Evolutionary conservation across 1,140 invertebrate genomes (phyloP).

Genomic region (Probaryconus sp.): DNA sequence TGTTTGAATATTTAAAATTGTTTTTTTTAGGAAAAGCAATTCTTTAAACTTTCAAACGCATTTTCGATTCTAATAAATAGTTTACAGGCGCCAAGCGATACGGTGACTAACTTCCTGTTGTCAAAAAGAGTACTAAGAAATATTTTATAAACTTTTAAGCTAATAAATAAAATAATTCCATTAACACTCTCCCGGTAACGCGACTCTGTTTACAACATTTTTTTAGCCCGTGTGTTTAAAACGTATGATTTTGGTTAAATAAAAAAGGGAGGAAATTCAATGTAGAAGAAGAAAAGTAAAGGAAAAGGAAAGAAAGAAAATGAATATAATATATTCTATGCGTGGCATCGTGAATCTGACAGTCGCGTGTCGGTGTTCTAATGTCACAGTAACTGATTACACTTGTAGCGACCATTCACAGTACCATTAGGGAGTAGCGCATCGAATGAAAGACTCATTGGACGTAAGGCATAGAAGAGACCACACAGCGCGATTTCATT

Average conservation of each 20-base stretch:
- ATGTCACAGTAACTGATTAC: conserved; percentile 67
- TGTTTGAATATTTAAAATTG: no score
- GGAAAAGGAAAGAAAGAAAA: conserved; percentile 35
- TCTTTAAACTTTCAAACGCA: no score
- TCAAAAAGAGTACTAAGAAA: no score
- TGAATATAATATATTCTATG: conserved; percentile 42
- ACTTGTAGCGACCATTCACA: conserved; percentile 62
- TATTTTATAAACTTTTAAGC: no score
- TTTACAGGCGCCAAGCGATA: conserved; percentile 21
- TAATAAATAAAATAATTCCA: no score
- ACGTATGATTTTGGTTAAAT: no score
- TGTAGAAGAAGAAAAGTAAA: no score
- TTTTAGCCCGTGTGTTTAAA: no score
- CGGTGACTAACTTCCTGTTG: conserved; percentile 44
- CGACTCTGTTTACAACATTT: no score
- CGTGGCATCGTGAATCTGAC: conserved; percentile 40
- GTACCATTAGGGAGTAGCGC: conserved; percentile 76
- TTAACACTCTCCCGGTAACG: no score
- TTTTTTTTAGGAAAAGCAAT: no score
- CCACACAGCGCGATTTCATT: conserved; percentile 70
- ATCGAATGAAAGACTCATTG: conserved; percentile 75
- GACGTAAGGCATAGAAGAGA: conserved; percentile 69
- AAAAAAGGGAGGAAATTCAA: no score
- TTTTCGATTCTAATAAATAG: conserved; percentile 31
- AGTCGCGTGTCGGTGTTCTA: conserved; percentile 63